Evolutionary conservation across 30 jellyfish, hydroid and myxozoan genomes (phyloP).

Genomic region (Aurelia sp.): DNA sequence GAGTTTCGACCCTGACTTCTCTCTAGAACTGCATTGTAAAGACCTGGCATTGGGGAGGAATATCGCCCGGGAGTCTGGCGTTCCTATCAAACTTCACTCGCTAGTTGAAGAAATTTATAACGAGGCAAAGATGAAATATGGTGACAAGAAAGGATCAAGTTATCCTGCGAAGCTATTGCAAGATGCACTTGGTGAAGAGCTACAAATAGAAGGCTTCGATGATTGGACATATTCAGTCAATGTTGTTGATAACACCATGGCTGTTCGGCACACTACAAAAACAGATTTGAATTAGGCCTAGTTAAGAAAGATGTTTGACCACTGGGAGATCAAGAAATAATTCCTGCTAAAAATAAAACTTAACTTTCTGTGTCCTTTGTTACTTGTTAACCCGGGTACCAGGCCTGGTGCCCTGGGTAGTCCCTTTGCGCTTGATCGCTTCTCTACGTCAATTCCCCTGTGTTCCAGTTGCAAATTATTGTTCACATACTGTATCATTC

Average conservation of each 20-base stretch:
- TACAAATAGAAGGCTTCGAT: constrained; percentile 52
- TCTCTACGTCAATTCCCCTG: too few relatives aligned
- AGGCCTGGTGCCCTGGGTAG: too few relatives aligned
- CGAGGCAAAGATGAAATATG: constrained; percentile 56
- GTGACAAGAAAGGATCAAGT: constrained; percentile 59
- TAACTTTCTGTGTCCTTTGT: too few relatives aligned
- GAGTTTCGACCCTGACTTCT: constrained; percentile 61
- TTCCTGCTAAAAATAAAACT: too few relatives aligned
- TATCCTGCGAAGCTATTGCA: constrained; percentile 70
- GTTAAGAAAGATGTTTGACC: neutral
- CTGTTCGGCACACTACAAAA: constrained; percentile 59
- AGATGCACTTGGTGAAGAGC: constrained; percentile 56
- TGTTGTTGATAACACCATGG: constrained; percentile 55
- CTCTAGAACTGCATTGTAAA: constrained; percentile 70
- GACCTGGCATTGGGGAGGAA: constrained; percentile 66
- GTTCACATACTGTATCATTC: too few relatives aligned
- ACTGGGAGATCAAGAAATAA: neutral
- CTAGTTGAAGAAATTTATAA: constrained; percentile 67
- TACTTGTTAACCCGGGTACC: too few relatives aligned
- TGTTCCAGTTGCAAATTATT: too few relatives aligned
- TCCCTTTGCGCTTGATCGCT: too few relatives aligned
- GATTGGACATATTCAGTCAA: constrained; percentile 70
- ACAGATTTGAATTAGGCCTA: constrained; percentile 1
- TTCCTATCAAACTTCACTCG: constrained; percentile 47
- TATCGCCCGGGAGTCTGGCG: constrained; percentile 68